Conservation (phyloP, 2,888 invertebrate species). For the Drosophila niveifrons region DNA sequence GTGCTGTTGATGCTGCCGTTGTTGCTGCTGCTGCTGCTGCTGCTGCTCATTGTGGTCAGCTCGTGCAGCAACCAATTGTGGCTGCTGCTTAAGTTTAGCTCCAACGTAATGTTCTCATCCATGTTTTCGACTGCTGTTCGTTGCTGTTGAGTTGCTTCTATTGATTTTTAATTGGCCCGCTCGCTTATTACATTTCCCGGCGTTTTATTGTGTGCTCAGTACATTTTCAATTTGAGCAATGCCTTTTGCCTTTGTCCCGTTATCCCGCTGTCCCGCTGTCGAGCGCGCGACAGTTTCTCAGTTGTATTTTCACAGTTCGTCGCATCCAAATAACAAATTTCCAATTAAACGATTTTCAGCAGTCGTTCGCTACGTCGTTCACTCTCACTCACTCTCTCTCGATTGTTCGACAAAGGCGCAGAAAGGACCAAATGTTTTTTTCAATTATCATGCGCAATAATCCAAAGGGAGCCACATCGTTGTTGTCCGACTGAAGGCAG, state of each 20-base stretch:
- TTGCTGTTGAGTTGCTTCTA: conserved; percentile 28
- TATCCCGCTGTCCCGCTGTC: neutral
- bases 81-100: neutral
- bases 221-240: conserved; percentile 51
- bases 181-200: conserved; percentile 47
- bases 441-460: conserved; percentile 70
- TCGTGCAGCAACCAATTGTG: conserved; percentile 8
- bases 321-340: conserved; percentile 66
- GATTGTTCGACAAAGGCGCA: neutral
- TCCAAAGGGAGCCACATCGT: conserved; percentile 29
- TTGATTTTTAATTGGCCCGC: conserved; percentile 35
- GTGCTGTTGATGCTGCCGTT: conserved; percentile 1
- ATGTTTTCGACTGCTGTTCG: conserved; percentile 7
- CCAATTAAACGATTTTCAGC: conserved; percentile 64
- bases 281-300: conserved; percentile 17
- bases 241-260: conserved; percentile 22
- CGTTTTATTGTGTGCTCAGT: conserved; percentile 32
- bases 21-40: conserved; percentile 15
- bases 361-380: neutral
- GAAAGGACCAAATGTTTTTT: conserved; percentile 23
- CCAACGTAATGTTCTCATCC: conserved; percentile 34
- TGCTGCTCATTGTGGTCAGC: conserved; percentile 3
- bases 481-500: conserved; percentile 30
- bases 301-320: conserved; percentile 61
- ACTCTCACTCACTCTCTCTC: too few species aligned